Conservation (phyloP, 2,888 invertebrate genomes). For the Pyrocoelia pectoralis region DNA sequence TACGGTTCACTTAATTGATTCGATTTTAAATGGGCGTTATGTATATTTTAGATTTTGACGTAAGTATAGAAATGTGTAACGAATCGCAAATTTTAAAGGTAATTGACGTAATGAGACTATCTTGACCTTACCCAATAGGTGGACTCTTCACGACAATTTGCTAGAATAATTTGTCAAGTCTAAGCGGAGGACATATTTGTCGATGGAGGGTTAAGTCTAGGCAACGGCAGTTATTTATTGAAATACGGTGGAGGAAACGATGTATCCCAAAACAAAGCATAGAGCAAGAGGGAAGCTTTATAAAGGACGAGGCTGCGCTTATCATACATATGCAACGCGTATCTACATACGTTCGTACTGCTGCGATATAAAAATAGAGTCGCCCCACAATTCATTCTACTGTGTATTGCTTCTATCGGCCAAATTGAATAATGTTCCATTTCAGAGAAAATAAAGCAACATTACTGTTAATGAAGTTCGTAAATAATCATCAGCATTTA, state of each 20-base stretch:
- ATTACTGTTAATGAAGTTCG: slow-evolving; percentile 55
- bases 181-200: not conserved
- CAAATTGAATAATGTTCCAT: slow-evolving; percentile 55
- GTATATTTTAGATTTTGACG: not conserved
- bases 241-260: slow-evolving; percentile 42
- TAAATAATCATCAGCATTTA: slow-evolving; percentile 52
- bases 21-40: not conserved
- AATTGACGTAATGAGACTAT: too few species aligned
- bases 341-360: slow-evolving; percentile 56
- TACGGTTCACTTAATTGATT: slow-evolving; percentile 32
- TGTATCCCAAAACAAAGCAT: slow-evolving; percentile 40
- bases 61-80: not conserved
- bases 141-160: not conserved
- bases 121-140: too few species aligned
- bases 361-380: slow-evolving; percentile 55
- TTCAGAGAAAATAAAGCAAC: slow-evolving; percentile 53
- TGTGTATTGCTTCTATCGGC: slow-evolving; percentile 43
- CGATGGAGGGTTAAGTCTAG: not conserved
- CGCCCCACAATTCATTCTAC: slow-evolving; percentile 53
- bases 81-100: too few species aligned
- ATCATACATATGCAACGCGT: slow-evolving; percentile 60
- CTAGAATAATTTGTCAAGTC: not conserved
- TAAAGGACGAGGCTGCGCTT: slow-evolving; percentile 55
- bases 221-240: slow-evolving; percentile 5
- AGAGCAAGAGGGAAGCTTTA: slow-evolving; percentile 48